phyloP scores from a whole-genome alignment of 2,888 invertebrate species.

The Leucoptera coffeella region DNA sequence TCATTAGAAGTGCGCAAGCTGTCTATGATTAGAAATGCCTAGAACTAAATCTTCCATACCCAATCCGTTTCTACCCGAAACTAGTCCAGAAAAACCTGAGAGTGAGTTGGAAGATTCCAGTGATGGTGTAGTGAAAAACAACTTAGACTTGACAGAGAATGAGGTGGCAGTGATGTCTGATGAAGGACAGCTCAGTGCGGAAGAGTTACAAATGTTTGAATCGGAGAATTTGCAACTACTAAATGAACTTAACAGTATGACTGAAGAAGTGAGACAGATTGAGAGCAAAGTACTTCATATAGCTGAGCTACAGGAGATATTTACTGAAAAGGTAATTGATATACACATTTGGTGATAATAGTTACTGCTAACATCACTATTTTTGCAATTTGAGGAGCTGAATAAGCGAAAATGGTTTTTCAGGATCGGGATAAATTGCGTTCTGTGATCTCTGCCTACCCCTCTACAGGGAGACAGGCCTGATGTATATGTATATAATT shows the following conservation, averaged over 20 bases:
- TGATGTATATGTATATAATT: too few species aligned
- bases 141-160: slow-evolving; percentile 31
- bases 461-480: too few species aligned
- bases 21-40: slow-evolving; percentile 58
- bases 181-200: slow-evolving; percentile 67
- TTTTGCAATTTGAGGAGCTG: too few species aligned
- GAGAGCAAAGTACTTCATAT: slow-evolving; percentile 93
- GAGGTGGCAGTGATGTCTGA: slow-evolving; percentile 42
- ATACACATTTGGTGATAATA: too few species aligned
- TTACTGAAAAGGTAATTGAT: slow-evolving; percentile 76
- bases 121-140: slow-evolving; percentile 16
- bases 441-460: too few species aligned
- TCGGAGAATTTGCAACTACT: slow-evolving; percentile 83
- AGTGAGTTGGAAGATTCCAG: slow-evolving; percentile 12
- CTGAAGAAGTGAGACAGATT: slow-evolving; percentile 86
- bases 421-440: too few species aligned
- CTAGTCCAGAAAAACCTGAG: slow-evolving; percentile 13
- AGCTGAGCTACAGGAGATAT: slow-evolving; percentile 90
- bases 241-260: slow-evolving; percentile 80
- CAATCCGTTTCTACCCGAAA: slow-evolving; percentile 21
- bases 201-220: slow-evolving; percentile 90
- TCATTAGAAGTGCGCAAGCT: slow-evolving; percentile 78
- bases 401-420: too few species aligned
- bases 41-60: slow-evolving; percentile 21
- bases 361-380: too few species aligned